A percentile compares a stretch with the other conserved stretches of the same genome.
Conservation (phyloP, 2,888 invertebrate genomes). For the Cancer borealis region DNA sequence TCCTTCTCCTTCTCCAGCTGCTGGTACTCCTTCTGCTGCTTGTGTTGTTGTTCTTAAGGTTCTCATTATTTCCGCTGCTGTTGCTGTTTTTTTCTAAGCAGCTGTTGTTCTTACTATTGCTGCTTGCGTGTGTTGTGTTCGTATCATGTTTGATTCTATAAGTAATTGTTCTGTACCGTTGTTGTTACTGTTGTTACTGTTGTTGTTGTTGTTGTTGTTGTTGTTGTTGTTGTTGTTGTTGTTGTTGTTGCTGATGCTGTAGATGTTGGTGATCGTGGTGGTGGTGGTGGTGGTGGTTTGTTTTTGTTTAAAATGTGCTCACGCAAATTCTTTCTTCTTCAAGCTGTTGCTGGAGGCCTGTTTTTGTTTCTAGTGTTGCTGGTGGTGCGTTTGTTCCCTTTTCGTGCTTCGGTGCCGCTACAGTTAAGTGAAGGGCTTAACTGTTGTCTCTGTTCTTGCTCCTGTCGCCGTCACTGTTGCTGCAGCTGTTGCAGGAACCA, state of each 20-base stretch:
- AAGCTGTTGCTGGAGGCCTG: background rate
- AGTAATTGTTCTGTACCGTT: background rate
- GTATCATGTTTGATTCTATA: background rate
- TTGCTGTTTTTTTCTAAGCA: background rate
- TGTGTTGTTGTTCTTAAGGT: background rate
- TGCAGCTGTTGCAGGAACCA: no score
- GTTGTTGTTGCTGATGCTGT: constrained; percentile 14
- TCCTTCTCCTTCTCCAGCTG: background rate
- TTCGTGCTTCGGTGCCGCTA: background rate
- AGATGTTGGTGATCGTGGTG: background rate
- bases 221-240: constrained; percentile 23
- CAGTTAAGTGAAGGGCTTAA: background rate
- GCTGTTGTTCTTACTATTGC: background rate
- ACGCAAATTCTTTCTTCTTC: background rate
- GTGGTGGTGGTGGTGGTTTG: background rate
- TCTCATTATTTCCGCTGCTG: background rate
- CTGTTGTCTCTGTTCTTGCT: background rate
- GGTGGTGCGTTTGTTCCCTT: background rate
- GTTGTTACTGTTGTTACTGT: background rate
- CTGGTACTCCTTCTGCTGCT: constrained; percentile 24
- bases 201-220: constrained; percentile 20
- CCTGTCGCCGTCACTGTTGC: no score
- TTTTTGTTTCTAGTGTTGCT: background rate
- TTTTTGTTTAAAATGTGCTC: background rate
- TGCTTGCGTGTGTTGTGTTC: background rate